phyloP scores from a whole-genome alignment of 2,888 invertebrate species.

The Parthenolecanium corni region DNA sequence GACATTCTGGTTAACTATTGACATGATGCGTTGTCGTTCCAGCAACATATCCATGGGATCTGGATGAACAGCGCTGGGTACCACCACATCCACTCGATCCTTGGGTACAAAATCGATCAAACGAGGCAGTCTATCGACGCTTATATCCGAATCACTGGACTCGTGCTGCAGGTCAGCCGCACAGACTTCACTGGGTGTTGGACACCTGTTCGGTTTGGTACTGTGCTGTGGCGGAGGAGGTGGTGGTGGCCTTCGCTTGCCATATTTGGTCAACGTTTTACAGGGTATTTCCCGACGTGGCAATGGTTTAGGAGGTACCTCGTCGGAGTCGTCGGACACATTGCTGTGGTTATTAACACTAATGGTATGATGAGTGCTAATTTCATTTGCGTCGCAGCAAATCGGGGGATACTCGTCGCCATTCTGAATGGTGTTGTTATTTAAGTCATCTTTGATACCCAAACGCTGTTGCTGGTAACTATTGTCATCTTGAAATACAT shows the following conservation, averaged over 20 bases:
- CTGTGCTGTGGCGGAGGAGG: slow-evolving; percentile 38
- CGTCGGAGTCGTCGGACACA: not conserved
- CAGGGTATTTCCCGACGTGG: slow-evolving; percentile 29
- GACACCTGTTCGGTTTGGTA: slow-evolving; percentile 28
- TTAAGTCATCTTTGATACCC: slow-evolving; percentile 13
- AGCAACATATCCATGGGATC: slow-evolving; percentile 16
- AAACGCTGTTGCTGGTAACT: slow-evolving; percentile 30
- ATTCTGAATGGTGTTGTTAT: slow-evolving; percentile 30
- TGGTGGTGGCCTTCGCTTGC: slow-evolving; percentile 39
- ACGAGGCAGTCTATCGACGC: slow-evolving; percentile 45
- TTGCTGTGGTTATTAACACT: not conserved
- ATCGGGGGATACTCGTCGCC: too few species aligned
- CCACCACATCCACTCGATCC: slow-evolving; percentile 33
- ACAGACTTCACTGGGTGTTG: slow-evolving; percentile 13
- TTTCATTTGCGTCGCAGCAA: not conserved
- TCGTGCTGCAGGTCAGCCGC: slow-evolving; percentile 1
- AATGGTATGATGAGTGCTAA: too few species aligned
- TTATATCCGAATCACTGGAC: slow-evolving; percentile 13
- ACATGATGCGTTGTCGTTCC: slow-evolving; percentile 18
- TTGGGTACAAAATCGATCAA: slow-evolving; percentile 62
- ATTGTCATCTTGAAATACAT: slow-evolving; percentile 14
- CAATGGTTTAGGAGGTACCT: slow-evolving; percentile 28
- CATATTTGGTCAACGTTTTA: slow-evolving; percentile 30
- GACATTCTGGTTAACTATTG: slow-evolving; percentile 7
- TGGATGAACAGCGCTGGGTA: slow-evolving; percentile 31